Percentiles rank a stretch among this genome's conserved stretches.
These are phyloP conservation scores for Caenorhabditis elegans DNA, from an alignment of 1,140 invertebrate genomes.

Conservation along the genomic window WBcel235 BX284606.5:4567501-4568000, in stretches of 20 bases:
- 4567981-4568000: too few relatives aligned
- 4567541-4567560: conserved; percentile 68
- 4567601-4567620: conserved; percentile 68
- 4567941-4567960: too few relatives aligned
- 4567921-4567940: too few relatives aligned
- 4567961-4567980: too few relatives aligned
- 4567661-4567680: conserved; percentile 70
- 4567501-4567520: conserved; percentile 73
- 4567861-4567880: too few relatives aligned
- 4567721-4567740: conserved; percentile 68
- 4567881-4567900: too few relatives aligned
- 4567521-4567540: conserved; percentile 70
- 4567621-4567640: conserved; percentile 64
- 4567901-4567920: too few relatives aligned
- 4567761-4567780: conserved; percentile 67
- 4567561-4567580: conserved; percentile 68
- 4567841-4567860: too few relatives aligned
- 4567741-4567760: conserved; percentile 68
- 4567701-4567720: conserved; percentile 70
- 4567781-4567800: conserved; percentile 60
- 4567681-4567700: conserved; percentile 70
- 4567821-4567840: too few relatives aligned
- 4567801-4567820: too few relatives aligned
- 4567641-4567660: conserved; percentile 69
- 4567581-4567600: conserved; percentile 71